A percentile compares a stretch with the other conserved stretches of the same genome.
These are phyloP conservation scores for Macaca mulatta DNA, from an alignment of 2,113 vertebrate genomes.

Conservation along the genomic window DNA sequence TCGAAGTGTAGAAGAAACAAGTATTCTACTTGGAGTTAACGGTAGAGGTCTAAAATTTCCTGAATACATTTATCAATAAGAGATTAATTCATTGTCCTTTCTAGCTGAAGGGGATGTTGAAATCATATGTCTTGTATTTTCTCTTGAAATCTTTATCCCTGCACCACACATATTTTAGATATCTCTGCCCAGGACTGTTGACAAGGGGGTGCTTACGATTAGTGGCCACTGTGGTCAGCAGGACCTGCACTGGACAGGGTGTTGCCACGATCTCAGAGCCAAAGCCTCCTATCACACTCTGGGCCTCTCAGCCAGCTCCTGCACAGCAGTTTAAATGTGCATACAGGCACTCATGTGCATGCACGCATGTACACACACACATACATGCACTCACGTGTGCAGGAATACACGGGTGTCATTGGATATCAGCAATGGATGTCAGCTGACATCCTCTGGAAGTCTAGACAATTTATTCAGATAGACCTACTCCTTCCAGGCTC, in stretches of 20 bases:
- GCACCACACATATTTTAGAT: too few species aligned
- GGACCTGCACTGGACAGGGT: neutral
- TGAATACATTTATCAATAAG: neutral
- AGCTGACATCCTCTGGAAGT: neutral
- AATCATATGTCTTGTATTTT: neutral
- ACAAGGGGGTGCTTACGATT: neutral
- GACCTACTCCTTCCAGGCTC: neutral
- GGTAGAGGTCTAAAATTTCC: neutral
- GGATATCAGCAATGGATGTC: neutral
- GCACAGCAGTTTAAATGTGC: neutral
- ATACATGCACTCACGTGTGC: neutral
- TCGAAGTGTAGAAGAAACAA: neutral
- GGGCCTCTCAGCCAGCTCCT: neutral
- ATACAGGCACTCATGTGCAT: neutral
- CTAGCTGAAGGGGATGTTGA: neutral
- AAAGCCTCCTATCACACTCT: neutral
- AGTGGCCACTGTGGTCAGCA: neutral
- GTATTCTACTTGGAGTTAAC: neutral
- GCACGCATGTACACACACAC: neutral
- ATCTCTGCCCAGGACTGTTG: neutral
- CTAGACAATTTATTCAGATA: neutral
- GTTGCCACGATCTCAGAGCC: neutral
- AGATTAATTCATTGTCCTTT: neutral
- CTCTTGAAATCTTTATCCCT: neutral
- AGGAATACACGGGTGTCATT: fast-evolving